phyloP scores from a whole-genome alignment of 2,888 invertebrate genomes.

The Lasioglossum vierecki region DNA sequence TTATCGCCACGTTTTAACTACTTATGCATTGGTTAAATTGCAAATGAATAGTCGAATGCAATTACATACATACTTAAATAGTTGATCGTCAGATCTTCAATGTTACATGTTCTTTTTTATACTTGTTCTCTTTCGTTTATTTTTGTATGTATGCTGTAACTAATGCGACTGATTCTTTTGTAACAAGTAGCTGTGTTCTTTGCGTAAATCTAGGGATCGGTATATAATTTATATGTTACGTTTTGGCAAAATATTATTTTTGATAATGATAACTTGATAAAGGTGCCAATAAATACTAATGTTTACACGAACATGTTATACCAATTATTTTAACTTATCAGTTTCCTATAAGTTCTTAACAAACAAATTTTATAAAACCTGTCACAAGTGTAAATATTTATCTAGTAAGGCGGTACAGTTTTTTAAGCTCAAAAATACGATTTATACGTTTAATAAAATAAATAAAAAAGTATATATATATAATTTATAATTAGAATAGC shows the following conservation, averaged over 20 bases:
- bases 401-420: background rate
- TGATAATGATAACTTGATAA: conserved; percentile 57
- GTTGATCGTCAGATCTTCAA: background rate
- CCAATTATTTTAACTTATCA: conserved; percentile 29
- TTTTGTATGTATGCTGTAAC: background rate
- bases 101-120: background rate
- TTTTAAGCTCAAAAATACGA: background rate
- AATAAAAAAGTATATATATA: background rate
- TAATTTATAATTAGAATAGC: too few relatives aligned
- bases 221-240: conserved; percentile 51
- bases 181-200: background rate
- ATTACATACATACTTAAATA: background rate
- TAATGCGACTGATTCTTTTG: background rate
- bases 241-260: conserved; percentile 65
- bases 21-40: background rate
- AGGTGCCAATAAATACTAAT: conserved; percentile 66
- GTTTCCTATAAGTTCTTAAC: conserved; percentile 11
- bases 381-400: background rate
- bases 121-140: background rate
- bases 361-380: background rate
- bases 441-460: background rate
- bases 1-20: background rate
- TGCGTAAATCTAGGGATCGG: background rate
- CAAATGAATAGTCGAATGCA: background rate
- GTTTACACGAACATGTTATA: conserved; percentile 38